phyloP scores from a whole-genome alignment of 2,888 invertebrate species.

The Tetramorium bicarinatum region DNA sequence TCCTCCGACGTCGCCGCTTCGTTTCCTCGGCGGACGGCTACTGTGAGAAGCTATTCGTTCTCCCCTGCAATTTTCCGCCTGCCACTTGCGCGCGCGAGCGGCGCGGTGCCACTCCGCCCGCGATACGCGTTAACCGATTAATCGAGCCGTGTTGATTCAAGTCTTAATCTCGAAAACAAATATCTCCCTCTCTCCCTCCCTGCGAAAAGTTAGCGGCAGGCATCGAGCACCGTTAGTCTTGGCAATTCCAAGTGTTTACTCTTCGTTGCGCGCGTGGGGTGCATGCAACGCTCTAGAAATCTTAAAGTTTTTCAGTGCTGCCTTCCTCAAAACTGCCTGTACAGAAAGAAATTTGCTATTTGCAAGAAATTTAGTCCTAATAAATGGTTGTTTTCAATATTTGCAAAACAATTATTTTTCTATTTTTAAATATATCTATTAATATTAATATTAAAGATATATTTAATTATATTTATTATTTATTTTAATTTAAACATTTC shows the following conservation, averaged over 20 bases:
- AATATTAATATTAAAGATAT: no score
- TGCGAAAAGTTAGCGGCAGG: not conserved
- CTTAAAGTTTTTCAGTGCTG: no score
- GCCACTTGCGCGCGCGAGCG: conserved; percentile 58
- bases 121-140: conserved; percentile 23
- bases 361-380: no score
- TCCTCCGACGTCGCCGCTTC: conserved; percentile 28
- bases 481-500: no score
- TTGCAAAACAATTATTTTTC: no score
- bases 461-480: no score
- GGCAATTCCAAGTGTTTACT: not conserved
- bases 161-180: not conserved
- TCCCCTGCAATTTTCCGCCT: conserved; percentile 63
- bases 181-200: not conserved
- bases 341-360: no score
- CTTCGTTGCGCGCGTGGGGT: no score
- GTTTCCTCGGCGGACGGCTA: conserved; percentile 59
- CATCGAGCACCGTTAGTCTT: not conserved
- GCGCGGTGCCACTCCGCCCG: conserved; percentile 10
- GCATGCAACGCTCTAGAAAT: no score
- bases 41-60: conserved; percentile 70
- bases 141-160: not conserved
- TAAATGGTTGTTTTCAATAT: no score
- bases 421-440: no score
- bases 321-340: no score